Base-by-base conservation (phyloP, 2,797 vertebrate species). In the Centropyge bicolor region DNA sequence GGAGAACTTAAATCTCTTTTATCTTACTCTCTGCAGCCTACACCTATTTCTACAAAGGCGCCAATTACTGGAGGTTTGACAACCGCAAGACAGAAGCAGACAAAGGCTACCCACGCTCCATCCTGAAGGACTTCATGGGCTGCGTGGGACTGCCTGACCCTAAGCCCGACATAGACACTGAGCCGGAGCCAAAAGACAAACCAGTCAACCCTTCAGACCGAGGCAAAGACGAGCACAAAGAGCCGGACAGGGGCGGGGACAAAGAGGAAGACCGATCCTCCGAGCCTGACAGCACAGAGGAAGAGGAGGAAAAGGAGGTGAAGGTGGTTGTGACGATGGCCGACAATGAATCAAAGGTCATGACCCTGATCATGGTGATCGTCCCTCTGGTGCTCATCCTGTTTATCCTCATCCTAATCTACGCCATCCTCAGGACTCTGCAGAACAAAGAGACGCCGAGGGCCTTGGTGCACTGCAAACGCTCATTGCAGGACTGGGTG, bases 401-500 rank as follows among this genome's bases (percentile, higher is more conserved):
- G 49, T 96, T 96, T 89, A 95, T 98, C 78, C 93, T 99, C 45
- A 91, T 96, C 88, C 94, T 98, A 22, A 92, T 97, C 87, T 99
- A 97, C 0, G 93, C 94, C 70, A 97, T 99, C 74, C 95, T 99
- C 74, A 97, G 96, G 92, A 95, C 96, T 91, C 96, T 98, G 91
- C 97, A 99, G 95, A 96, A 96, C 86, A 99, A 98, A 89, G 98
- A 98, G 13, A 89, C 97, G 0, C 97, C 98, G 0, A 95, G 96
- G 73, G 93, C 97, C 84, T 93, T 99, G 82, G 93, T 98, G 77
- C 98, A 99, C 94, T 99, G 98, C 96, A 99, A 99, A 89, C 97
- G 98, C 19, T 99, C 98, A 1, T 88, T 99, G 94, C 98, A 99
- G 95, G 96, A 99, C 80, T 99, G 98, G 98, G 98, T 99, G 88